Evolutionary conservation across 2,888 invertebrate species (phyloP).

Genomic region (Clanis bilineata): DNA sequence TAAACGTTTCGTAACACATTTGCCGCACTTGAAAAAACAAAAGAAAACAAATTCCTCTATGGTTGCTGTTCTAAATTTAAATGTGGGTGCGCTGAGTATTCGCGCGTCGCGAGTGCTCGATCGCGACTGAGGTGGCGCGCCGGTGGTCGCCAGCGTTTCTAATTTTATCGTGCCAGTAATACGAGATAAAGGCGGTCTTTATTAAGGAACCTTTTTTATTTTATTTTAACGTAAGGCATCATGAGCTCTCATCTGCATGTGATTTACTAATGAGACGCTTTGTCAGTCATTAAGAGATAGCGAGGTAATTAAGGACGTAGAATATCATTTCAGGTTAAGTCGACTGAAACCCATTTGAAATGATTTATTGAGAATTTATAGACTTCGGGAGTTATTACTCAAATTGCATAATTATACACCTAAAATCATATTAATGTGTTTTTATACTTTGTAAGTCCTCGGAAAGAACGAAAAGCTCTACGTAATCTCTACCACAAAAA

Average conservation of each 20-base stretch:
- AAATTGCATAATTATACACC: too few relatives aligned
- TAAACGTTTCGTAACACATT: constrained; percentile 54
- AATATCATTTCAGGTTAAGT: background rate
- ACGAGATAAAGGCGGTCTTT: constrained; percentile 79
- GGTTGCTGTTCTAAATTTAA: constrained; percentile 35
- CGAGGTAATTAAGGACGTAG: background rate
- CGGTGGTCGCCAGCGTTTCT: constrained; percentile 59
- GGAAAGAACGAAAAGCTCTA: too few relatives aligned
- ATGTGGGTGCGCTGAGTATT: constrained; percentile 37
- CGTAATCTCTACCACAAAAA: too few relatives aligned
- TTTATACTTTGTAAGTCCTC: too few relatives aligned
- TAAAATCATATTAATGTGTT: too few relatives aligned
- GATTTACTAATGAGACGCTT: constrained; percentile 21
- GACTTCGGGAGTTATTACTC: too few relatives aligned
- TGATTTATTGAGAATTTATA: background rate
- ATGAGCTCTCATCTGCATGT: constrained; percentile 16
- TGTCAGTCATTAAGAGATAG: constrained; percentile 14
- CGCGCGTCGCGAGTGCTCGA: constrained; percentile 46
- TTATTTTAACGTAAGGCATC: constrained; percentile 38
- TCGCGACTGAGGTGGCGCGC: constrained; percentile 46
- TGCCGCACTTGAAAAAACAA: constrained; percentile 44
- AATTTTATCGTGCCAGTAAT: constrained; percentile 79
- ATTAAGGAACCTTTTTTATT: constrained; percentile 68
- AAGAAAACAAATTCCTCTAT: constrained; percentile 44
- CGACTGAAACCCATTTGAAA: background rate